Evolutionary conservation across 2,113 vertebrate genomes (phyloP).

Genomic region (Falcunculus frontatus): DNA sequence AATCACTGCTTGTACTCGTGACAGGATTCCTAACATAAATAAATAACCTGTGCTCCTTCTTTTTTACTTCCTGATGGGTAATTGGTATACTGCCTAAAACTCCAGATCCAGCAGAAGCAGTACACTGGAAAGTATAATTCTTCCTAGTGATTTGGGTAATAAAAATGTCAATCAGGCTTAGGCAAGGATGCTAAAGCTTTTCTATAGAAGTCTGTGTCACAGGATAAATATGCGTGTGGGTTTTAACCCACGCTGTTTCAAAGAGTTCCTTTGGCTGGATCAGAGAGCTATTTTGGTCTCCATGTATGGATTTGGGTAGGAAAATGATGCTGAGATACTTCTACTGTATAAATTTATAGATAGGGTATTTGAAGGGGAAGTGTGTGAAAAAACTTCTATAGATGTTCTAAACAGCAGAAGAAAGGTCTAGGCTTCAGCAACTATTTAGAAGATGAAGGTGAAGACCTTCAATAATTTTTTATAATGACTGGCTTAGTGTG

Average conservation of each 20-base stretch:
- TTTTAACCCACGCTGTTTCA: neutral
- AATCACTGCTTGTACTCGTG: neutral
- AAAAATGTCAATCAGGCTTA: conserved; percentile 11
- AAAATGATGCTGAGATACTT: neutral
- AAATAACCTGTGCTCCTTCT: neutral
- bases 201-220: neutral
- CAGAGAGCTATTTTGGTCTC: neutral
- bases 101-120: neutral
- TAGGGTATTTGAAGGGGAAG: neutral
- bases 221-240: neutral
- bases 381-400: neutral
- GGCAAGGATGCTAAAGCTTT: neutral
- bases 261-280: neutral
- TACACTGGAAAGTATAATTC: conserved; percentile 12
- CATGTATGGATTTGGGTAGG: neutral
- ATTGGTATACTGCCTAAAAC: neutral
- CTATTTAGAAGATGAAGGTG: neutral
- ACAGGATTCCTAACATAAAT: neutral
- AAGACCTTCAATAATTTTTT: neutral
- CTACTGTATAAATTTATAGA: neutral
- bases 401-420: neutral
- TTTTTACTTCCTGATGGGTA: neutral
- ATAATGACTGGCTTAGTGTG: neutral
- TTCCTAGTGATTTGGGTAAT: neutral
- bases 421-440: neutral